Evolutionary conservation across 2,888 invertebrate genomes (phyloP), one percentile per base, ranked within the genome.

Genomic region (Diachrysia chrysitis): DNA sequence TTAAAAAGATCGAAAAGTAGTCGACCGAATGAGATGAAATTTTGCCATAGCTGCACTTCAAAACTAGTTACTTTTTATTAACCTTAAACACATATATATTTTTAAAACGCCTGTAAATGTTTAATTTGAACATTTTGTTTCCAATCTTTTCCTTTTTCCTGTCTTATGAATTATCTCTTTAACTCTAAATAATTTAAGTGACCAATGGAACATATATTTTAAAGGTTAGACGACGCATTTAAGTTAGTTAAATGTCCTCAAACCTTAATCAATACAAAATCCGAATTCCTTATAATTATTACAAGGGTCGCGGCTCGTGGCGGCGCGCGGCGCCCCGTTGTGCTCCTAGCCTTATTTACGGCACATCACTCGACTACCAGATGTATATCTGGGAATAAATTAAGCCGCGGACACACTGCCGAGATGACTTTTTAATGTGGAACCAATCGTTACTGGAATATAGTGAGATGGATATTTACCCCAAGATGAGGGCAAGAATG

Each of bases 341-440:
- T 69, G 71, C 60, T 46, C 64, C 58, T 3, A 68, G 58, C 63
- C 63, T 79, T 79, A 88, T 89, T 89, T 90, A 89, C 82, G 87
- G 77, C 71, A 60, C 80, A 77, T 76, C 82, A 81, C 73, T 78
- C 77, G 77, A 70, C 84, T 78, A 78, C 84, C 78, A 87, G 89
- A 91, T 91, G 83, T 76, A 83, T 88, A 90, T 90, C 89, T 84
- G 73, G 83, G 87, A 87, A 90, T 90, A 88, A 89, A 90, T 91
- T 88, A 88, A 87, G 86, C 83, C 76, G 77, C 85, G 69, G 67
- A 75, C 80, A 82, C 75, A 81, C 72, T 68, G 75, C 17, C 78
- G 73, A 80, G 84, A 89, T 85, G 85, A 87, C 85, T 89, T 88
- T 89, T 90, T 89, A 88, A 90, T 86, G 87, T 85, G 87, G 86